Conservation (phyloP, 2,888 invertebrate genomes). For the Hanleya hanleyi region DNA sequence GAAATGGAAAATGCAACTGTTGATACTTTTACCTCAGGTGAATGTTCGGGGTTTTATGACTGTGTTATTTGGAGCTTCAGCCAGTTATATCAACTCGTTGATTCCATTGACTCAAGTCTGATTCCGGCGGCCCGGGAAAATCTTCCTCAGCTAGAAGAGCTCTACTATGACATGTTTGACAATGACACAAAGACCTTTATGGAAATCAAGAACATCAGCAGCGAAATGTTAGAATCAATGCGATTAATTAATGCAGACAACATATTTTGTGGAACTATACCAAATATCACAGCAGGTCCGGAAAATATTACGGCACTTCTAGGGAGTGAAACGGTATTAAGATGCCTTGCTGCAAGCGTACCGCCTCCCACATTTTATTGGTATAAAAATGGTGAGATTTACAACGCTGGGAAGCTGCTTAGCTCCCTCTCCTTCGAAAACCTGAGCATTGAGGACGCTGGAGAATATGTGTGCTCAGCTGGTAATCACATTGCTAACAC, state of each 20-base stretch:
- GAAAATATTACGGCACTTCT: background rate
- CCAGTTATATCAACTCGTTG: background rate
- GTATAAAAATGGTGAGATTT: background rate
- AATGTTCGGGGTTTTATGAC: slow-evolving; percentile 6
- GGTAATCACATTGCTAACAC: background rate
- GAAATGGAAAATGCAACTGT: background rate
- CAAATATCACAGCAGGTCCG: background rate
- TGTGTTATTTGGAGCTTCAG: background rate
- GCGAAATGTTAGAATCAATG: background rate
- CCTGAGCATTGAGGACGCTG: background rate
- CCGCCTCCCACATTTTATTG: background rate
- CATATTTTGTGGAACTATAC: background rate
- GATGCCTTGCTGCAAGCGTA: background rate
- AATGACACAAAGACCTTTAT: background rate
- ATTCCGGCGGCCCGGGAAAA: background rate
- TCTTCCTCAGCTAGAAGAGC: background rate
- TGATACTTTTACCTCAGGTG: background rate
- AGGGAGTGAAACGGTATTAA: background rate
- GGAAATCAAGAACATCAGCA: background rate
- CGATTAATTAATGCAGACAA: background rate
- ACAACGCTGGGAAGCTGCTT: background rate
- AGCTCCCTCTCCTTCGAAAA: background rate
- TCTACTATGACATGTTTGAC: background rate
- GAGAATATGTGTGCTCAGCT: slow-evolving; percentile 1
- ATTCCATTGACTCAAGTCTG: background rate